A percentile compares a stretch with the other conserved stretches of the same genome.
These are phyloP conservation scores for Diacarnus erythraeanus DNA, from an alignment of 37 sponge, comb jelly and placozoan species.

Conservation along the genomic window DNA sequence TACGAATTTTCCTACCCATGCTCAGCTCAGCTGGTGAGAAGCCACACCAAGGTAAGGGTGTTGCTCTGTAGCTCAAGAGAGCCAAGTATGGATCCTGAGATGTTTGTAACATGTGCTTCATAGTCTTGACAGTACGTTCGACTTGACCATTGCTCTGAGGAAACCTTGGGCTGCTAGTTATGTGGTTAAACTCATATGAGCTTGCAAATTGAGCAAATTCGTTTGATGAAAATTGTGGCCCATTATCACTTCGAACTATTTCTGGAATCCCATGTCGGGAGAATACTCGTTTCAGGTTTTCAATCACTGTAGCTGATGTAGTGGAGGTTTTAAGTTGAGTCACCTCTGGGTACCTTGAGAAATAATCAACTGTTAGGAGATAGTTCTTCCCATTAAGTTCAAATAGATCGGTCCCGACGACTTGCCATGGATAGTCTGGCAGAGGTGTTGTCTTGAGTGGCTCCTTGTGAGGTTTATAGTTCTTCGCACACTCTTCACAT, in stretches of 20 bases:
- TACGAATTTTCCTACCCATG: neutral
- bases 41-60: conserved; percentile 41
- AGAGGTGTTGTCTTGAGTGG: neutral
- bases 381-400: neutral
- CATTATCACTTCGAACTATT: neutral
- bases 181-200: neutral
- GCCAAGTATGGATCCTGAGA: conserved; percentile 5
- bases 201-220: conserved; percentile 1
- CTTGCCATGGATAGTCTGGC: conserved; percentile 8
- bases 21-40: neutral
- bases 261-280: conserved; percentile 12
- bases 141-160: conserved; percentile 24
- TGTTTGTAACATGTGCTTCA: neutral
- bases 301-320: neutral
- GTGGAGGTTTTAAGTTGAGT: conserved; percentile 26
- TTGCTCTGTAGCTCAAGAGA: conserved; percentile 27
- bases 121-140: conserved; percentile 2
- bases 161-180: conserved; percentile 1
- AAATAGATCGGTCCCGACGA: neutral
- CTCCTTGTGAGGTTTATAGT: neutral
- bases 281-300: neutral
- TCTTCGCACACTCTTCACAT: neutral
- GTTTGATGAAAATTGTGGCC: conserved; percentile 2
- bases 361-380: neutral
- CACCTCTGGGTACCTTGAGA: conserved; percentile 39